Conservation (phyloP, 1,140 invertebrate genomes). For the Oncopodura yosiiana region DNA sequence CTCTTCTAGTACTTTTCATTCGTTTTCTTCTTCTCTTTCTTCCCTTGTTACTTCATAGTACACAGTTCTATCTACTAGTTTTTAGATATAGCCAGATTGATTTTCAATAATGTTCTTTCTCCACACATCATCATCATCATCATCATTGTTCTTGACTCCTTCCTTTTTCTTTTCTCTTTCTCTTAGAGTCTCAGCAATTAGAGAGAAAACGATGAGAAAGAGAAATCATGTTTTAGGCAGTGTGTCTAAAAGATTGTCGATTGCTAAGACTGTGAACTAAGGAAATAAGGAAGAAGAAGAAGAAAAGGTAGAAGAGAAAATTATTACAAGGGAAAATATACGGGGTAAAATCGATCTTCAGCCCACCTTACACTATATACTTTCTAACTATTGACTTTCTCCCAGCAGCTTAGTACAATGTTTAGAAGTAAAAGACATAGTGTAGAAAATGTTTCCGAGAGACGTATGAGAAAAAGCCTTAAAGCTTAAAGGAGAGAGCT, state of each 20-base stretch:
- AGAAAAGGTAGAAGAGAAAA: neutral
- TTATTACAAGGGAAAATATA: neutral
- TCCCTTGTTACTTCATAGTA: neutral
- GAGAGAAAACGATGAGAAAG: neutral
- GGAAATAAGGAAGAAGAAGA: too few species aligned
- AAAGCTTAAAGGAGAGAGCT: too few species aligned
- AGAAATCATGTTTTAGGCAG: too few species aligned
- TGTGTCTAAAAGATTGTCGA: too few species aligned
- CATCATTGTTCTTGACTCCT: constrained; percentile 8
- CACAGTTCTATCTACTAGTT: neutral
- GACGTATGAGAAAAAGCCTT: too few species aligned
- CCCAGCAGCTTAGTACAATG: too few species aligned
- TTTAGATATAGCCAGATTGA: constrained; percentile 10
- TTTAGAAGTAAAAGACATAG: too few species aligned
- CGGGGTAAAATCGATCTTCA: constrained; percentile 2
- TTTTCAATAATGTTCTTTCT: constrained; percentile 18
- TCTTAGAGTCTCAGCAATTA: neutral
- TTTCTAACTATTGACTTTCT: constrained; percentile 16
- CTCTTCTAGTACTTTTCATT: neutral
- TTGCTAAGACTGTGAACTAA: too few species aligned
- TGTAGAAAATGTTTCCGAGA: too few species aligned
- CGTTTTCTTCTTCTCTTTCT: neutral
- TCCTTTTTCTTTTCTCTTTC: neutral
- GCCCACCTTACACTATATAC: too few species aligned
- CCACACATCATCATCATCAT: neutral